These are phyloP conservation scores for Nephrotoma appendiculata DNA, from an alignment of 2,888 invertebrate genomes.

Conservation along the genomic window DNA sequence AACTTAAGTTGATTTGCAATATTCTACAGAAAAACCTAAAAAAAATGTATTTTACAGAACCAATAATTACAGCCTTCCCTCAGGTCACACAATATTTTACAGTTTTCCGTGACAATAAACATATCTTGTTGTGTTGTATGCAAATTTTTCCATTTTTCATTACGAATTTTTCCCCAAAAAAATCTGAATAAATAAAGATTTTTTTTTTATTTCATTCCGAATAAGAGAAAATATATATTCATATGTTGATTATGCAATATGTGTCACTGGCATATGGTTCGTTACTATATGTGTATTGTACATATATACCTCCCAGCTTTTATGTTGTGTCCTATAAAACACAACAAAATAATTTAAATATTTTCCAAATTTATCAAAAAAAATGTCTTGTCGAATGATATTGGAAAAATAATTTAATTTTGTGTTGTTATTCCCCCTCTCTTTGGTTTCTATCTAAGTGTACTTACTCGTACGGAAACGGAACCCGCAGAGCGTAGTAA, in stretches of 20 bases:
- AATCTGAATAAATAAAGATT: not conserved
- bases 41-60: not conserved
- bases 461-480: no score
- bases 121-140: not conserved
- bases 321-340: not conserved
- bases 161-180: not conserved
- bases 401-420: not conserved
- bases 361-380: not conserved
- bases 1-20: not conserved
- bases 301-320: not conserved
- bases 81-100: not conserved
- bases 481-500: not conserved
- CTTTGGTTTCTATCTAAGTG: not conserved
- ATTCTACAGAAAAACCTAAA: not conserved
- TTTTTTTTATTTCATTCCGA: not conserved
- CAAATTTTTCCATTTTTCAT: not conserved
- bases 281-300: not conserved
- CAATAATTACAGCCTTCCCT: not conserved
- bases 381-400: not conserved
- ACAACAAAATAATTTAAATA: not conserved
- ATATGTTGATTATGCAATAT: not conserved
- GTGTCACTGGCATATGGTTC: not conserved
- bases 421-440: not conserved
- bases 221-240: not conserved
- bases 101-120: not conserved